Evolutionary conservation across 2,113 vertebrate genomes (phyloP).

Genomic region (Rana temporaria): DNA sequence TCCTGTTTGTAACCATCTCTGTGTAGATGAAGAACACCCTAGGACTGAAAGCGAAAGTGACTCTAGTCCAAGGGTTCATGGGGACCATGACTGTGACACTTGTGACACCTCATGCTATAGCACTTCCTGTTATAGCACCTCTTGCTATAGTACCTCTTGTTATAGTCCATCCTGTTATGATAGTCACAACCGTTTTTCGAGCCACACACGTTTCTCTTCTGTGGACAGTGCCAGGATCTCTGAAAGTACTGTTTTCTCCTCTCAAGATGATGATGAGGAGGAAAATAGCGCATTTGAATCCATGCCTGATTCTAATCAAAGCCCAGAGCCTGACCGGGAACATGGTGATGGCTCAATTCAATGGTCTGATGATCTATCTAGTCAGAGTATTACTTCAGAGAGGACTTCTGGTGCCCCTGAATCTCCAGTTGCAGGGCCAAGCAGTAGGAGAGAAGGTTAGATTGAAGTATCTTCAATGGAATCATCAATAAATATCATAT

Average conservation of each 20-base stretch:
- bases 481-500: too few species aligned
- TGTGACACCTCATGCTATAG: constrained; percentile 93
- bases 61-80: constrained; percentile 73
- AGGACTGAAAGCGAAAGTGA: constrained; percentile 82
- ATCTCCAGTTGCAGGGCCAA: constrained; percentile 82
- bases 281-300: constrained; percentile 95
- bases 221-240: constrained; percentile 95
- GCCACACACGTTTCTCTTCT: constrained; percentile 93
- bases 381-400: constrained; percentile 69
- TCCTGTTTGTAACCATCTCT: constrained; percentile 75
- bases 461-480: constrained; percentile 49
- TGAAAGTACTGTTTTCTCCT: constrained; percentile 96
- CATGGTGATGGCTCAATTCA: constrained; percentile 70
- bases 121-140: constrained; percentile 92
- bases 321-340: constrained; percentile 82
- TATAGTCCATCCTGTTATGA: constrained; percentile 91
- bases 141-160: constrained; percentile 93
- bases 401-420: constrained; percentile 72
- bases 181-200: constrained; percentile 84
- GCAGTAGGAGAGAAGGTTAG: constrained; percentile 85
- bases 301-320: constrained; percentile 77
- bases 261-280: constrained; percentile 93
- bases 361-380: constrained; percentile 77
- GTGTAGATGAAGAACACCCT: constrained; percentile 76
- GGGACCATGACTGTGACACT: constrained; percentile 87